These are phyloP conservation scores for Centropyge bicolor DNA, from an alignment of 2,797 vertebrate species.

Conservation along the genomic window DNA sequence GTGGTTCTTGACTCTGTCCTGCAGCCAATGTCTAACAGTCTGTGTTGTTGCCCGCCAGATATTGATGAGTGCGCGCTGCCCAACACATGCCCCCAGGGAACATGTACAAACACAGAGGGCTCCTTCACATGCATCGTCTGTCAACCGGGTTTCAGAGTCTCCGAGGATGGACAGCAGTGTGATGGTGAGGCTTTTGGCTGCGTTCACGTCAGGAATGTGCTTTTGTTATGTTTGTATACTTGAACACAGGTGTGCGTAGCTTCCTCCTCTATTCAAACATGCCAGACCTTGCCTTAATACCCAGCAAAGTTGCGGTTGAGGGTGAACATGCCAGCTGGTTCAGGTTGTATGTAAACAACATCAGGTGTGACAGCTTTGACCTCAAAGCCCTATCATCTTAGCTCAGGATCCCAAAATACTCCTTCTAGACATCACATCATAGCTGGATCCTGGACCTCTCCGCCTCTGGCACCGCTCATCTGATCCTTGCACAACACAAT, in stretches of 20 bases:
- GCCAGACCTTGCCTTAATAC: conserved; percentile 29
- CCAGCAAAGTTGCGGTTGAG: conserved; percentile 12
- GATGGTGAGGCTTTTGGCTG: conserved; percentile 73
- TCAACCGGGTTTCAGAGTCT: conserved; percentile 83
- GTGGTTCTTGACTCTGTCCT: conserved; percentile 8
- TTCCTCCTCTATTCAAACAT: conserved; percentile 29
- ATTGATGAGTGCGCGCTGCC: conserved; percentile 82
- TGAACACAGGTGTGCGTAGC: conserved; percentile 43
- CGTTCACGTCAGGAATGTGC: conserved; percentile 29
- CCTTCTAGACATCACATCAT: conserved; percentile 83
- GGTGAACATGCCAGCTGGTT: conserved; percentile 69
- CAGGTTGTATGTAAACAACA: conserved; percentile 79
- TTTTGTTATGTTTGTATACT: conserved; percentile 40
- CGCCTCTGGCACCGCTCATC: conserved; percentile 67
- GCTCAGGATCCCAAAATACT: conserved; percentile 69
- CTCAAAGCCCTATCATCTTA: conserved; percentile 62
- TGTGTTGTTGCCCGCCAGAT: conserved; percentile 73
- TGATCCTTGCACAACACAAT: conserved; percentile 69
- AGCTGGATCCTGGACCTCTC: conserved; percentile 67
- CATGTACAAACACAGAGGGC: conserved; percentile 89
- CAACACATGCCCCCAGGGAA: conserved; percentile 84
- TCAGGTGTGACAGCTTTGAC: conserved; percentile 79
- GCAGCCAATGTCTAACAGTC: conserved; percentile 26
- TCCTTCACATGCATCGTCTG: conserved; percentile 88
- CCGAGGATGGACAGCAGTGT: conserved; percentile 83